A percentile compares a stretch with the other conserved stretches of the same genome.
Evolutionary conservation across 2,113 vertebrate species (phyloP).

Genomic region (Pleuronectes platessa): DNA sequence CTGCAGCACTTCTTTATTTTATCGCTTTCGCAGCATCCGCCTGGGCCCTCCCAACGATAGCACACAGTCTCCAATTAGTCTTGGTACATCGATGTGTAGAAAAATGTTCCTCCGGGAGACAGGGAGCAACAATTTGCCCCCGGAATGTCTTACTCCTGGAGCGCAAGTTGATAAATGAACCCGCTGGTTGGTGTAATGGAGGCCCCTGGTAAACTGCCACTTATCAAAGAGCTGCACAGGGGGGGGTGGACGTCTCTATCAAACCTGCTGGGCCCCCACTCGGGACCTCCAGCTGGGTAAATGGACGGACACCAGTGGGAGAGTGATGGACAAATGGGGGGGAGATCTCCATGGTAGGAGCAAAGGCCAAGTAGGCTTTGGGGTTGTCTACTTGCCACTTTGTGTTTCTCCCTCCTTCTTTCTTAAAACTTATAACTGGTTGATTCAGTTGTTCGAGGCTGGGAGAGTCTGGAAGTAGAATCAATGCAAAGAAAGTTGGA

Average conservation of each 20-base stretch:
- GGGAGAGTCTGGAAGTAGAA: background rate
- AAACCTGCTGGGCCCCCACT: constrained; percentile 54
- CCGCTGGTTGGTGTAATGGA: constrained; percentile 59
- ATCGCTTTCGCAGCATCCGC: constrained; percentile 61
- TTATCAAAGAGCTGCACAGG: constrained; percentile 51
- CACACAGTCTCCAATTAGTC: constrained; percentile 63
- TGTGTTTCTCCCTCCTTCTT: background rate
- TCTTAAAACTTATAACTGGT: constrained; percentile 6
- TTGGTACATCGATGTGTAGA: constrained; percentile 57
- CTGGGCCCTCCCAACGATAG: constrained; percentile 60
- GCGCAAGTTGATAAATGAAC: constrained; percentile 63
- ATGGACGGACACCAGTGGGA: constrained; percentile 69
- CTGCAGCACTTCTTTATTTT: constrained; percentile 65
- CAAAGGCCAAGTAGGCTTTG: constrained; percentile 48
- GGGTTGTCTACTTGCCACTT: constrained; percentile 46
- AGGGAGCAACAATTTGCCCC: constrained; percentile 56
- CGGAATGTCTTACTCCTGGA: constrained; percentile 62
- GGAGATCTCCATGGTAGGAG: constrained; percentile 47
- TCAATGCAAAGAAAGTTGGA: background rate
- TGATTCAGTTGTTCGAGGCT: background rate
- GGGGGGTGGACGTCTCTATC: constrained; percentile 27
- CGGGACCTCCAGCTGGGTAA: constrained; percentile 76
- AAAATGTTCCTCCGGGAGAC: constrained; percentile 53
- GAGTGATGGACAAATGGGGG: constrained; percentile 53
- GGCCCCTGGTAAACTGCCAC: constrained; percentile 58